These are phyloP conservation scores for Cotesia congregata DNA, from an alignment of 2,888 invertebrate species.

Conservation along the genomic window DNA sequence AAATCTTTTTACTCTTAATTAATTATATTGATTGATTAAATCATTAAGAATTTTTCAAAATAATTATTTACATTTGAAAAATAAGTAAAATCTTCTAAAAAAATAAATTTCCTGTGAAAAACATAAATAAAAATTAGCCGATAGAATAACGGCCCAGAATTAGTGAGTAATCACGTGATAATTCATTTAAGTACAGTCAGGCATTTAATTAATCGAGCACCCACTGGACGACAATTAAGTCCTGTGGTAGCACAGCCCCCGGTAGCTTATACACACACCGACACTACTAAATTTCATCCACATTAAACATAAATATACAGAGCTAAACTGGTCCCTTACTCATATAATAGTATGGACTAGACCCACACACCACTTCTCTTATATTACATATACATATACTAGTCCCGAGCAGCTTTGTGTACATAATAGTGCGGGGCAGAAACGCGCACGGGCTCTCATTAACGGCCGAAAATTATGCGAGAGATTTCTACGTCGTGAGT, in stretches of 20 bases:
- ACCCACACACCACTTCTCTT: neutral
- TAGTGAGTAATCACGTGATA: slow-evolving; percentile 22
- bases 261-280: slow-evolving; percentile 35
- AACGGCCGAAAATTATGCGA: slow-evolving; percentile 50
- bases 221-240: slow-evolving; percentile 49
- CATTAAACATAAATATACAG: neutral
- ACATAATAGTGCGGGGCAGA: slow-evolving; percentile 23
- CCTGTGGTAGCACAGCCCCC: slow-evolving; percentile 34
- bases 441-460: slow-evolving; percentile 44
- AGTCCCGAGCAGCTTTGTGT: neutral
- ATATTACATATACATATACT: neutral
- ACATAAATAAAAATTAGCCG: too few species aligned
- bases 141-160: neutral
- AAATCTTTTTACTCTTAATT: too few species aligned
- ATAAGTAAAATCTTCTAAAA: too few species aligned
- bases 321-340: neutral
- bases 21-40: too few species aligned
- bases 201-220: slow-evolving; percentile 50
- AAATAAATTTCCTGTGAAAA: too few species aligned
- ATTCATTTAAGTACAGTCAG: slow-evolving; percentile 35
- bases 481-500: slow-evolving; percentile 43
- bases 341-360: neutral
- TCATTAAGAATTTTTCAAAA: too few species aligned
- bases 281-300: neutral
- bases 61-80: too few species aligned